phyloP scores from a whole-genome alignment of 2,797 vertebrate species.

The Craterocephalus amniculus region DNA sequence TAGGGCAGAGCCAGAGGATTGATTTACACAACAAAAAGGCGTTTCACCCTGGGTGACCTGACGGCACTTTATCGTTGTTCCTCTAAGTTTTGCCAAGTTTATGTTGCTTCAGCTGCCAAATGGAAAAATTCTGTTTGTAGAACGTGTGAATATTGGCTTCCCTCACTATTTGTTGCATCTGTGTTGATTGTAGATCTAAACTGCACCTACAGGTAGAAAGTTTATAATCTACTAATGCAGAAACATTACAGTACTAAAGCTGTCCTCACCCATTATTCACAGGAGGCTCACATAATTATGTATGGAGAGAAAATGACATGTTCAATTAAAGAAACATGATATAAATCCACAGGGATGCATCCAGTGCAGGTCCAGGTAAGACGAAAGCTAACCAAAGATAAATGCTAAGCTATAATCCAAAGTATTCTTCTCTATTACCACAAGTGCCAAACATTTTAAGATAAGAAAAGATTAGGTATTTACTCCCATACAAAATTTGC shows the following conservation, averaged over 20 bases:
- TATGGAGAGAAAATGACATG: neutral
- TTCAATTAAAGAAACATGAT: neutral
- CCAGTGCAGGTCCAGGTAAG: neutral
- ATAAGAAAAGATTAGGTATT: neutral
- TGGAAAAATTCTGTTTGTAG: conserved; percentile 33
- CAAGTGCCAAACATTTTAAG: neutral
- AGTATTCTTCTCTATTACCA: neutral
- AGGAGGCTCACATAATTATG: neutral
- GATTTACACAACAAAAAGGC: conserved; percentile 71
- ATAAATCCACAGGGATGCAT: neutral
- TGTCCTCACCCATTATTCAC: neutral
- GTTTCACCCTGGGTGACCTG: conserved; percentile 63
- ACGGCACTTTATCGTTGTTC: conserved; percentile 48
- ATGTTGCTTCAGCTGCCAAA: conserved; percentile 34
- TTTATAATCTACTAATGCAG: conserved; percentile 7
- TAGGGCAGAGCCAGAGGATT: conserved; percentile 59
- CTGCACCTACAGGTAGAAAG: conserved; percentile 30
- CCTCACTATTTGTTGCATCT: neutral
- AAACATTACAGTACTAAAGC: neutral
- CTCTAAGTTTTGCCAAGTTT: conserved; percentile 64
- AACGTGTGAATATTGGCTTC: conserved; percentile 29
- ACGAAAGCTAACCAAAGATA: neutral
- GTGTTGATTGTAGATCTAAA: conserved; percentile 2
- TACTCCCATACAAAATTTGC: neutral
- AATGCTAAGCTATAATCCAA: neutral